phyloP scores from a whole-genome alignment of 2,888 invertebrate genomes.

The Leucophenga montana region DNA sequence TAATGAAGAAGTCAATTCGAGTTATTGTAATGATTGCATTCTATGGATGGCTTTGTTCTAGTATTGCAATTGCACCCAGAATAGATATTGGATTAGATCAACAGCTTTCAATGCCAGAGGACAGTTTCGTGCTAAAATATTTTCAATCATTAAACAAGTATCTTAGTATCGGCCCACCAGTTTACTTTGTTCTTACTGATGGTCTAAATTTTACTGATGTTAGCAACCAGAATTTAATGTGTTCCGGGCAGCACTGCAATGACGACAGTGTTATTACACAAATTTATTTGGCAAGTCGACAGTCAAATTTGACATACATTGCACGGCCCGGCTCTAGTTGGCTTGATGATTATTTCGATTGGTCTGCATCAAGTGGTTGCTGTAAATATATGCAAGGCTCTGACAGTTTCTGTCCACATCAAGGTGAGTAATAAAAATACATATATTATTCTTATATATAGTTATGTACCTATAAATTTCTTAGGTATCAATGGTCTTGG shows the following conservation, averaged over 20 bases:
- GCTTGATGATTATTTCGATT: conserved; percentile 97
- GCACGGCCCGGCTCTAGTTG: conserved; percentile 92
- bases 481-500: no score
- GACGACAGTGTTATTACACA: conserved; percentile 86
- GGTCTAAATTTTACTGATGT: conserved; percentile 81
- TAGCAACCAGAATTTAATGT: conserved; percentile 86
- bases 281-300: conserved; percentile 80
- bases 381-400: conserved; percentile 80
- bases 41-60: conserved; percentile 92
- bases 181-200: conserved; percentile 92
- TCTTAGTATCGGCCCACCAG: conserved; percentile 92
- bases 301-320: conserved; percentile 81
- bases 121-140: conserved; percentile 95
- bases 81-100: conserved; percentile 96
- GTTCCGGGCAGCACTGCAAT: conserved; percentile 85
- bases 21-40: conserved; percentile 87
- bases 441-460: no score
- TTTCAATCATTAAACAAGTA: conserved; percentile 88
- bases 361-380: conserved; percentile 77
- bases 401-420: conserved; percentile 80
- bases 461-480: neutral
- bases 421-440: conserved; percentile 66
- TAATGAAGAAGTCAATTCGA: conserved; percentile 84
- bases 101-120: conserved; percentile 96
- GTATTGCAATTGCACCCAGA: conserved; percentile 90